Evolutionary conservation across 1,140 invertebrate species (phyloP), one percentile per base, ranked within the genome.

Genomic region (Potamilus streckersoni): DNA sequence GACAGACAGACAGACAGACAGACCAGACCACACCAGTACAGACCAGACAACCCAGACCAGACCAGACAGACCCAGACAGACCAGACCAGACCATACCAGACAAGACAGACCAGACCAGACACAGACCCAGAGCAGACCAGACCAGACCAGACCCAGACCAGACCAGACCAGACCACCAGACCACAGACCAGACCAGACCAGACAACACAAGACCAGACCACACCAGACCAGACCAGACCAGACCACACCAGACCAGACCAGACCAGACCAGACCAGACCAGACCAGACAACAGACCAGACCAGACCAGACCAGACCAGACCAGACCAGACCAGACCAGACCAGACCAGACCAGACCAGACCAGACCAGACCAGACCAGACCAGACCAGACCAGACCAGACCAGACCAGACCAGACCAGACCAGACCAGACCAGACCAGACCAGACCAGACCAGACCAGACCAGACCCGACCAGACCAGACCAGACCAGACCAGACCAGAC

Each of bases 331-430:
- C 63, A 65, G 63, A 15, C 63, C 63, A 65, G 63, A 65, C 63
- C 63, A 13, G 20, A 17, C 63, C 63, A 65, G 63, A 15, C 63
- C 63, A 65, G 63, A n/a, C 63, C 63, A 65, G 63, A 65, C 63
- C 63, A 13, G 20, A 65, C 63, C 63, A 65, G 63, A n/a, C 63
- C 63, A 65, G 63, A 15, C 63, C 63, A 65, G 63, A n/a, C 63
- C 63, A 65, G 20, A 65, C 63, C 63, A 65, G 63, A n/a, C 63
- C 63, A 65, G 63, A n/a, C 63, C 20, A 65, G 63, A 65, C 63
- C 63, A 13, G 20, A 17, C 63, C 63, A 65, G 63, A 15, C 13
- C 63, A 20, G 20, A n/a, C 13, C 63, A 65, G 63, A 17, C 63
- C 63, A 13, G 20, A 65, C 63, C 63, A 65, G 63, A n/a, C 63